Conservation (phyloP, 2,888 invertebrate genomes). For the Blastobasis adustella region DNA sequence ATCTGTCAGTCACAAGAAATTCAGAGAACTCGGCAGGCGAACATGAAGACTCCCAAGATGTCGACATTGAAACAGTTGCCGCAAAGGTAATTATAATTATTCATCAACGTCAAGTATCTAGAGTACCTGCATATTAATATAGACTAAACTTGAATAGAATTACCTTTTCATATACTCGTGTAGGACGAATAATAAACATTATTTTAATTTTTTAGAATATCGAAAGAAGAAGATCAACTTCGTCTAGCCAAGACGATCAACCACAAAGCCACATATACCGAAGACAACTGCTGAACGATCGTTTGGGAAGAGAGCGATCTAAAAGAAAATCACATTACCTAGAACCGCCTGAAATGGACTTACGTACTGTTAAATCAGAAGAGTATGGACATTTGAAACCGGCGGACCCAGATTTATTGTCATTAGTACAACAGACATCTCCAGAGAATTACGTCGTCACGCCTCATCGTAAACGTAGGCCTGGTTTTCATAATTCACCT, state of each 20-base stretch:
- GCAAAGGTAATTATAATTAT: constrained; percentile 50
- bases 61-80: constrained; percentile 70
- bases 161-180: background rate
- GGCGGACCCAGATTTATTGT: constrained; percentile 81
- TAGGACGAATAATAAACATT: background rate
- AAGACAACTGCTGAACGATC: constrained; percentile 76
- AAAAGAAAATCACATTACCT: constrained; percentile 78
- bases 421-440: constrained; percentile 80
- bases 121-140: background rate
- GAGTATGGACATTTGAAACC: constrained; percentile 79
- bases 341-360: constrained; percentile 81
- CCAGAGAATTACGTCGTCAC: constrained; percentile 91
- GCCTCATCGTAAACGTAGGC: constrained; percentile 88
- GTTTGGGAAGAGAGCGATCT: constrained; percentile 76
- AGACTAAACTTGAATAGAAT: too few species aligned
- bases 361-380: constrained; percentile 78
- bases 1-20: constrained; percentile 79
- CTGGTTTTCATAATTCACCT: constrained; percentile 91
- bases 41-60: constrained; percentile 70
- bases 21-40: constrained; percentile 76
- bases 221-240: constrained; percentile 61
- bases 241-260: constrained; percentile 68
- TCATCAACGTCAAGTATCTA: background rate
- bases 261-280: constrained; percentile 73
- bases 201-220: constrained; percentile 47